phyloP scores from a whole-genome alignment of 2,888 invertebrate genomes.

The Pharmacophagus antenor region DNA sequence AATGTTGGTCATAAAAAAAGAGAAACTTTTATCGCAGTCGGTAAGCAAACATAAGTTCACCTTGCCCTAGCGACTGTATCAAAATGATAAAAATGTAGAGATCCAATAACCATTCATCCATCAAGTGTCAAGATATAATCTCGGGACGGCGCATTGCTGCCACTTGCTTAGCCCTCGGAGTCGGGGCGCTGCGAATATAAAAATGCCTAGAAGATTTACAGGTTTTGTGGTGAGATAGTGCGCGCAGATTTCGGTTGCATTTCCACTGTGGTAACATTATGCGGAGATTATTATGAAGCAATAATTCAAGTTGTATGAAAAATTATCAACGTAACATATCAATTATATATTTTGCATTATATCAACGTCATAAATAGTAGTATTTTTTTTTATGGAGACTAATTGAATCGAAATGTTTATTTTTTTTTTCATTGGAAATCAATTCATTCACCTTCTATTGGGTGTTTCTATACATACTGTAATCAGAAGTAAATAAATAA shows the following conservation, averaged over 20 bases:
- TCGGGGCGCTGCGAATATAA: constrained; percentile 72
- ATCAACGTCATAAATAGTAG: too few relatives aligned
- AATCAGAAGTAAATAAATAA: too few relatives aligned
- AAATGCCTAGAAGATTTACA: constrained; percentile 79
- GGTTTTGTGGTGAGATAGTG: constrained; percentile 68
- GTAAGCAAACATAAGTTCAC: constrained; percentile 49
- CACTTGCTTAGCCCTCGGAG: constrained; percentile 72
- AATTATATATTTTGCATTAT: too few relatives aligned
- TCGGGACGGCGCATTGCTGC: constrained; percentile 71
- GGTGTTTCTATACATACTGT: too few relatives aligned
- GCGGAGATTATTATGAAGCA: not conserved
- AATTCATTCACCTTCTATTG: too few relatives aligned
- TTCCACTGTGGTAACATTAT: constrained; percentile 30
- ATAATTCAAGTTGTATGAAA: too few relatives aligned
- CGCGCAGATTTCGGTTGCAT: constrained; percentile 67
- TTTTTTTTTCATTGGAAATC: too few relatives aligned
- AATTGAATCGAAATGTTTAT: too few relatives aligned
- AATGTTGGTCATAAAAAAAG: too few relatives aligned
- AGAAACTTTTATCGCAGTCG: constrained; percentile 47
- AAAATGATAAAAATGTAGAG: constrained; percentile 84
- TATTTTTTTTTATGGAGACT: too few relatives aligned
- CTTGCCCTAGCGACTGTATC: constrained; percentile 73
- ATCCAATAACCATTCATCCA: constrained; percentile 91
- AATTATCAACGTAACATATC: too few relatives aligned
- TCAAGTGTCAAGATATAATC: constrained; percentile 87